Percentiles rank a stretch among this genome's conserved stretches.
Evolutionary conservation across 2,113 vertebrate species (phyloP).

Genomic region (Macaca nemestrina): DNA sequence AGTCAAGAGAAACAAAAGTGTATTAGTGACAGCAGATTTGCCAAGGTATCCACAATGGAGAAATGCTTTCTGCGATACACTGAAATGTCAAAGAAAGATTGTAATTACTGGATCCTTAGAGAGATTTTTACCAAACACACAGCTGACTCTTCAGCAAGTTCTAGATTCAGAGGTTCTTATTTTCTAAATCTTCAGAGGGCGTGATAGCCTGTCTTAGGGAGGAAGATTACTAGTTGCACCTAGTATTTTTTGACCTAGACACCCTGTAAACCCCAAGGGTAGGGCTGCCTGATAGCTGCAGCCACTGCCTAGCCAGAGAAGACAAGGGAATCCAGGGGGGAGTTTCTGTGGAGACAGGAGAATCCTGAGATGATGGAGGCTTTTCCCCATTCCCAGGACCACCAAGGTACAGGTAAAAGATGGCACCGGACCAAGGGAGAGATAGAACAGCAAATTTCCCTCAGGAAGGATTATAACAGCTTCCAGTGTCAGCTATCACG

Average conservation of each 20-base stretch:
- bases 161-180: not conserved
- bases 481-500: not conserved
- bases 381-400: not conserved
- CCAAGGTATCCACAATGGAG: not conserved
- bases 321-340: not conserved
- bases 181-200: not conserved
- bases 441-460: not conserved
- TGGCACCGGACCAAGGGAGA: not conserved
- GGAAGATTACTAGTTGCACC: not conserved
- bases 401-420: not conserved
- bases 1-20: not conserved
- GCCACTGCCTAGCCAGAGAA: not conserved
- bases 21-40: not conserved
- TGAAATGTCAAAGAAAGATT: not conserved
- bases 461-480: not conserved
- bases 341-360: not conserved
- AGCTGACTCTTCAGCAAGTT: not conserved
- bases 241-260: not conserved
- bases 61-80: not conserved
- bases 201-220: not conserved
- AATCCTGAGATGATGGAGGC: fast-evolving
- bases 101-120: not conserved
- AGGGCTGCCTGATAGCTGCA: not conserved
- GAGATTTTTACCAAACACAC: not conserved
- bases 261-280: not conserved